Base-by-base conservation (phyloP, 1,140 invertebrate genomes). In the Stegodyphus dumicola region DNA sequence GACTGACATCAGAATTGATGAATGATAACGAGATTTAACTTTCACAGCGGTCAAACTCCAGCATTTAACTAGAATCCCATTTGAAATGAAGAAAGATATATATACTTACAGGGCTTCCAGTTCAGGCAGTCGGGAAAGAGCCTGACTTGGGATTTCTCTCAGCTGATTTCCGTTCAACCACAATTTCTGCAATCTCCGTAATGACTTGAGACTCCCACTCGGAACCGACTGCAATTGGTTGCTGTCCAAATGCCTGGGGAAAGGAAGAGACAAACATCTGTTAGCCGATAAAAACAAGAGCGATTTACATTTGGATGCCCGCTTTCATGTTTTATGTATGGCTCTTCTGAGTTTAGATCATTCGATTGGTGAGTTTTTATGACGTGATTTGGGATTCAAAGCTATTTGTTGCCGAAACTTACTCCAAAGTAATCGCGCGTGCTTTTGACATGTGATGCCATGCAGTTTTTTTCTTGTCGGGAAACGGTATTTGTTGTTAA, bases 91-190 rank as follows among this genome's bases (percentile, higher is more conserved):
- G 33, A 33, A 33, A 33, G 1, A 33, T 1, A 33, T 1, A 33
- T 33, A 33, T 33, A 60, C 85, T 80, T 49, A 86, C 85, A 86
- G 52, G 6, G 85, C 85, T 76, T 86, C 77, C 64, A 86, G 73
- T 17, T 86, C 85, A 52, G 85, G 77, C 52, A 86, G 73, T 51
- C 76, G 66, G 49, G 65, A 54, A n/a, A 86, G 54, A 0, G 85
- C 75, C 17, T 67, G 60, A 17, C 54, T 76, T 49, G 85, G 85
- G 64, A 86, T 69, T 56, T 80, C 51, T 18, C 15, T 64, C 65
- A 86, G 65, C 65, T 80, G 77, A 80, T 86, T 86, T 86, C 85
- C 77, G 77, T 86, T 79, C 3, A 86, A 18, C 85, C 85, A 86
- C 2, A 86, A 64, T 49, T 80, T 79, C 56, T 86, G 85, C 70